These are phyloP conservation scores for Embidobia sp. DNA, from an alignment of 2,888 invertebrate genomes.

Conservation along the genomic window DNA sequence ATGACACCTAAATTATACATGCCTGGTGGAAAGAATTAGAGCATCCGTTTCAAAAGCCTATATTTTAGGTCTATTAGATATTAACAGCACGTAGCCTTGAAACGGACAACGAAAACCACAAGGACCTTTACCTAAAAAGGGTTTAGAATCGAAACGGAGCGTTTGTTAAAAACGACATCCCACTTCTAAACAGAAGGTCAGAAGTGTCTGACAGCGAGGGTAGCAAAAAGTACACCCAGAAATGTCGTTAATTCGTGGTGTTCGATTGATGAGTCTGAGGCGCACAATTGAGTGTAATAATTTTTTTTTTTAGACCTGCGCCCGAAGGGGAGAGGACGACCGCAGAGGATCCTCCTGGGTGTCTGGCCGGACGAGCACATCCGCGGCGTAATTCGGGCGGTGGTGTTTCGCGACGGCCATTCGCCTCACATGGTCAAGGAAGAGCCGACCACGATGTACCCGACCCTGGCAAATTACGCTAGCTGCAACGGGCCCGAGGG, in stretches of 20 bases:
- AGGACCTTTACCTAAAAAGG: no score
- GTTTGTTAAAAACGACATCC: constrained; percentile 1
- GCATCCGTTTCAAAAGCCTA: no score
- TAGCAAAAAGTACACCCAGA: not conserved
- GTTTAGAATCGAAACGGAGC: no score
- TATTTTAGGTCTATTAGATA: no score
- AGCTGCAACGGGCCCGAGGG: constrained; percentile 84
- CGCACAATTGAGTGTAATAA: constrained; percentile 40
- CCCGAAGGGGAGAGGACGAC: constrained; percentile 94
- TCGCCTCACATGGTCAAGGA: constrained; percentile 82
- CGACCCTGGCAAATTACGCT: constrained; percentile 79
- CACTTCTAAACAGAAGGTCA: constrained; percentile 40
- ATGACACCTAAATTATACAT: no score
- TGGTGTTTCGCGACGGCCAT: constrained; percentile 93
- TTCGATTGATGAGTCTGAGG: constrained; percentile 28
- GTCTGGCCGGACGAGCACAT: constrained; percentile 98
- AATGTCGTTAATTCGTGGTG: constrained; percentile 23
- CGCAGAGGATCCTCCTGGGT: constrained; percentile 94
- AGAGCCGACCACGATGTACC: constrained; percentile 79
- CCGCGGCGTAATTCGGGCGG: constrained; percentile 94
- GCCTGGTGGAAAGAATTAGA: no score
- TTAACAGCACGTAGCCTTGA: no score
- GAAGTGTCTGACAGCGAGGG: constrained; percentile 22
- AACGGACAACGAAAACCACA: no score
- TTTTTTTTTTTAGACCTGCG: constrained; percentile 86